Base-by-base conservation (phyloP, 2,797 vertebrate genomes). In the Cuniculus paca region DNA sequence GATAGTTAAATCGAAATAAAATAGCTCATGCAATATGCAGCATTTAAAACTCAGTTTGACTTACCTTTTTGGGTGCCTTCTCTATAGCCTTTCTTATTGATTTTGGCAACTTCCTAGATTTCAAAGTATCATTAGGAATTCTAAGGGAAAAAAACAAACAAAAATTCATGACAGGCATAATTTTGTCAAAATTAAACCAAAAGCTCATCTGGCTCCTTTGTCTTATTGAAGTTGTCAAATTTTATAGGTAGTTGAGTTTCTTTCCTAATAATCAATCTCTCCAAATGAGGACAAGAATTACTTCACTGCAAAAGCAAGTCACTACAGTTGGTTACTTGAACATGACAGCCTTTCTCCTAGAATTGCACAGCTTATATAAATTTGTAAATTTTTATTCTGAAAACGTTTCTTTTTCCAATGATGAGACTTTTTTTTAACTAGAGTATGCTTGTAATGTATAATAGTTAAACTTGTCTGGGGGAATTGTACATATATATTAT, bases 171-270 rank as follows among this genome's bases (percentile, higher is more conserved):
- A 81, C 84, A 96, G 60, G 65, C 89, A 88, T 78, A 94, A 94
- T 88, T 94, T 96, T 86, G 58, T 95, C 93, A 97, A 88, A 96
- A 97, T 95, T 94, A 97, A 93, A 90, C 74, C 83, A 77, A 96
- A 96, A 97, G 78, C 74, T 91, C 96, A 97, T 88, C 88, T 96
- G 96, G 80, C 74, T 89, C 74, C 6, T 56, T 45, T 92, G 89
- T 95, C 94, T 96, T 93, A 96, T 54, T 91, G 94, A 97, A 96
- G 96, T 93, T 95, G 95, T 96, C 88, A 92, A 61, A 90, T 90
- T 94, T 96, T 96, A 80, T 91, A 97, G 48, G 42, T 90, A 95
- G 91, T 86, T 91, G 68, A 95, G 52, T 88, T 97, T 95, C 65
- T 94, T 96, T 96, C 84, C 91, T 95, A 94, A 97, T 85, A 93